A percentile compares a stretch with the other conserved stretches of the same genome.
phyloP scores from a whole-genome alignment of 1,140 invertebrate species.

The Colletes latitarsis region DNA sequence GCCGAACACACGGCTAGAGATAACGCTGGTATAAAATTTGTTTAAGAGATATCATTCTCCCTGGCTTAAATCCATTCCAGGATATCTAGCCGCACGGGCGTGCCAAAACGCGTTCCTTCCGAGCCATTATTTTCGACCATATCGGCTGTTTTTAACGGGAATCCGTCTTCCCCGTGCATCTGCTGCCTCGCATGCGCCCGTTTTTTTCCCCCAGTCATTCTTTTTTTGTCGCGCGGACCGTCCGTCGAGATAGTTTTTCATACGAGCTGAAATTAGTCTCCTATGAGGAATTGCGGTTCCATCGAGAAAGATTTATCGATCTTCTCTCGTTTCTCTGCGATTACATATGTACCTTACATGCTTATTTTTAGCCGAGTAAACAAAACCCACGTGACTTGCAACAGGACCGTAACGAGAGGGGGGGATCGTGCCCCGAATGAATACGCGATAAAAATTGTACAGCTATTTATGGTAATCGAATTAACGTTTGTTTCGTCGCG shows the following conservation, averaged over 20 bases:
- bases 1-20: background rate
- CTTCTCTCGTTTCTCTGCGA: background rate
- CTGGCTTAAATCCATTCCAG: slow-evolving; percentile 28
- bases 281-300: background rate
- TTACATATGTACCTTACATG: no score
- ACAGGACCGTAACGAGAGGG: no score
- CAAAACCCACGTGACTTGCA: no score
- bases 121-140: slow-evolving; percentile 37
- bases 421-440: no score
- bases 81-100: slow-evolving; percentile 12
- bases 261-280: slow-evolving; percentile 23
- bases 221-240: background rate
- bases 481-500: no score
- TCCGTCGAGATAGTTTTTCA: background rate
- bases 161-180: slow-evolving; percentile 19
- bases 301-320: background rate
- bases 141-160: slow-evolving; percentile 35
- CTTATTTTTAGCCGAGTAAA: no score
- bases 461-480: no score
- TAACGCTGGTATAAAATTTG: slow-evolving; percentile 25
- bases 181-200: background rate
- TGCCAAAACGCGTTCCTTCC: slow-evolving; percentile 30
- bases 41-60: slow-evolving; percentile 40
- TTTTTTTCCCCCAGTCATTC: background rate
- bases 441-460: no score